Base-by-base conservation (phyloP, 2,797 vertebrate species). In the Microctenopoma stevenorrisi region DNA sequence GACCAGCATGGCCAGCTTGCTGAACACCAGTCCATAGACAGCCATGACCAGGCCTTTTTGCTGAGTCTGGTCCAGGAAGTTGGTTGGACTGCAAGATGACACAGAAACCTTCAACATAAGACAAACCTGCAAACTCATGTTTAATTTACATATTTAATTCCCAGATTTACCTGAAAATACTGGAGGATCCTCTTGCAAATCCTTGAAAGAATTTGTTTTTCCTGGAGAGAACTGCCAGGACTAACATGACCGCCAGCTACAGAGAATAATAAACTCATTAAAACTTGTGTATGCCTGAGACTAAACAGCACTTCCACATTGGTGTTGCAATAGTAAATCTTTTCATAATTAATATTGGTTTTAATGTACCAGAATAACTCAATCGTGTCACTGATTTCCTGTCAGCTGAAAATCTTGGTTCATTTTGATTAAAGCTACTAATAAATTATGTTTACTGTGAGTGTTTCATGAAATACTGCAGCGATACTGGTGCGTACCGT, bases 11-110 rank as follows among this genome's bases (percentile, higher is more conserved):
- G 95, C 92, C 49, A 98, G 86, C 14, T 95, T 95, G 52, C 96
- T 97, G 93, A 98, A 96, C 56, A 99, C 81, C 46, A 97, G 90
- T 7, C 94, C 93, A 0, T 96, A 96, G 10, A 96, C 92, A 0
- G 96, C 95, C 26, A 94, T 91, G 1, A 94, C 91, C 57, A 96
- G 83, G 2, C 89, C 91, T 62, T 92, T 93, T 58, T 94, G 87
- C 67, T 93, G 93, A 28, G 94, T 94, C 83, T 94, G 94, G 60
- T 96, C 95, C 86, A 96, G 81, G 86, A 98, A 95, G 76, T 96
- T 95, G 57, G 89, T 89, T 0, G 97, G 96, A 86, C 98, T 99
- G 90, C 37, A 52, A 65, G 2, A 69, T 33, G 53, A 58, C 0
- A 54, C 25, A 72, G 2, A 22, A 26, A 56, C 7, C n/a, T 18